Evolutionary conservation across 2,797 vertebrate genomes (phyloP).

Genomic region (Pampus argenteus): DNA sequence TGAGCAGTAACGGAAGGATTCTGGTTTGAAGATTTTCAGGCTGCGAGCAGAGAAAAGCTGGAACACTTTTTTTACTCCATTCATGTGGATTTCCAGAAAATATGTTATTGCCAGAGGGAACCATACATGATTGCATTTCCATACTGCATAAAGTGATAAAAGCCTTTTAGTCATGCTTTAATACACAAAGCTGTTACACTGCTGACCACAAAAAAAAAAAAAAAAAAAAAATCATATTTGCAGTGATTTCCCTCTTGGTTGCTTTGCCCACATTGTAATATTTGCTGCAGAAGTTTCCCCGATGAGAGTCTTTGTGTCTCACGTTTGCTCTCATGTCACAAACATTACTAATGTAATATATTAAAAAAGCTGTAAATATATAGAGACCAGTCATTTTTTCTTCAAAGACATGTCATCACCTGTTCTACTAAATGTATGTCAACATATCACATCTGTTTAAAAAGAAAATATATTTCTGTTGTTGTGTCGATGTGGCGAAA

Average conservation of each 20-base stretch:
- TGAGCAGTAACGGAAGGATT: constrained; percentile 22
- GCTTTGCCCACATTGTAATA: constrained; percentile 45
- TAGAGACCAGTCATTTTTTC: neutral
- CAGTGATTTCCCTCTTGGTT: constrained; percentile 40
- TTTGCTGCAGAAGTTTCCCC: constrained; percentile 35
- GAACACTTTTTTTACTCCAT: constrained; percentile 28
- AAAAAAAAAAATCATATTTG: constrained; percentile 52
- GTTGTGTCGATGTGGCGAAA: neutral
- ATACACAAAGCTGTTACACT: constrained; percentile 59
- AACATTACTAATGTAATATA: neutral
- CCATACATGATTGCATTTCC: constrained; percentile 71
- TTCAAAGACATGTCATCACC: neutral
- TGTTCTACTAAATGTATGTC: neutral
- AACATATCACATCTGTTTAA: neutral
- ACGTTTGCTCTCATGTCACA: constrained; percentile 16
- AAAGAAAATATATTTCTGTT: neutral
- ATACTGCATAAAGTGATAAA: constrained; percentile 72
- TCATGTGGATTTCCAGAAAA: constrained; percentile 59
- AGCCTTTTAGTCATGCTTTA: constrained; percentile 60
- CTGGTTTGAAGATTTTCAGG: constrained; percentile 21
- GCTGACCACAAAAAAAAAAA: constrained; percentile 67
- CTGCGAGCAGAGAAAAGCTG: constrained; percentile 31
- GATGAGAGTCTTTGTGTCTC: constrained; percentile 12
- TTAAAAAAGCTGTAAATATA: constrained; percentile 1
- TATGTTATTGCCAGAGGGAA: constrained; percentile 40